Evolutionary conservation across 2,797 vertebrate genomes (phyloP).

Genomic region (Arnoldichthys spilopterus): DNA sequence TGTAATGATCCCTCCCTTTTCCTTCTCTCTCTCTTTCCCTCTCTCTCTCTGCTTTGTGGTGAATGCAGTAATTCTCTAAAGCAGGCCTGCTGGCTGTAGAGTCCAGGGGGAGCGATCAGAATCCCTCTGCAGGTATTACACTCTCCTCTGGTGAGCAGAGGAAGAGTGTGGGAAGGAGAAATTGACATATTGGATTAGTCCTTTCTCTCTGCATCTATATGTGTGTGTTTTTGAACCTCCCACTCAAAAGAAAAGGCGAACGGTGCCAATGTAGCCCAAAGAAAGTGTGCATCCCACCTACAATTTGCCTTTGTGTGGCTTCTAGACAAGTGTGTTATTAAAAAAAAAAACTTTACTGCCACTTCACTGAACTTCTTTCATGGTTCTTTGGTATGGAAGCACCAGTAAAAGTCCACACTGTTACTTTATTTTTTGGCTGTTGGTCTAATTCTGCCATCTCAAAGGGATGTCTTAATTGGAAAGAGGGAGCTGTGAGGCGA

Average conservation of each 20-base stretch:
- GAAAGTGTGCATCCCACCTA: conserved; percentile 21
- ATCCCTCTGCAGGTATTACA: conserved; percentile 44
- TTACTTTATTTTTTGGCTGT: background rate
- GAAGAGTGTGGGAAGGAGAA: conserved; percentile 32
- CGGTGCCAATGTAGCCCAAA: conserved; percentile 5
- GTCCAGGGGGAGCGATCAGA: conserved; percentile 30
- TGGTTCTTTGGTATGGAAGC: background rate
- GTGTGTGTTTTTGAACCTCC: conserved; percentile 18
- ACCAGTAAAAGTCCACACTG: background rate
- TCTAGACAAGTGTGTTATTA: conserved; percentile 12
- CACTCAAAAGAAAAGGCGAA: conserved; percentile 23
- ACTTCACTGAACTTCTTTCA: conserved; percentile 5
- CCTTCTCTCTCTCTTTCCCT: conserved; percentile 13
- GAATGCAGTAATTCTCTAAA: conserved; percentile 39
- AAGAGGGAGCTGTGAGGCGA: background rate
- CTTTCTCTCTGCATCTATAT: conserved; percentile 1
- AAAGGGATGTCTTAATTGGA: conserved; percentile 21
- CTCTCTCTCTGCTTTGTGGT: conserved; percentile 28
- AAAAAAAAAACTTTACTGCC: background rate
- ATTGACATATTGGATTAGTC: conserved; percentile 44
- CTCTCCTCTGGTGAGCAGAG: conserved; percentile 25
- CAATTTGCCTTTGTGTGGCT: conserved; percentile 24
- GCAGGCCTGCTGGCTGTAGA: conserved; percentile 16
- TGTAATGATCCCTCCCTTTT: conserved; percentile 36
- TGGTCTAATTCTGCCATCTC: conserved; percentile 4